Evolutionary conservation across 1,140 invertebrate species (phyloP).

Genomic region (Drosophila subpulchrella): DNA sequence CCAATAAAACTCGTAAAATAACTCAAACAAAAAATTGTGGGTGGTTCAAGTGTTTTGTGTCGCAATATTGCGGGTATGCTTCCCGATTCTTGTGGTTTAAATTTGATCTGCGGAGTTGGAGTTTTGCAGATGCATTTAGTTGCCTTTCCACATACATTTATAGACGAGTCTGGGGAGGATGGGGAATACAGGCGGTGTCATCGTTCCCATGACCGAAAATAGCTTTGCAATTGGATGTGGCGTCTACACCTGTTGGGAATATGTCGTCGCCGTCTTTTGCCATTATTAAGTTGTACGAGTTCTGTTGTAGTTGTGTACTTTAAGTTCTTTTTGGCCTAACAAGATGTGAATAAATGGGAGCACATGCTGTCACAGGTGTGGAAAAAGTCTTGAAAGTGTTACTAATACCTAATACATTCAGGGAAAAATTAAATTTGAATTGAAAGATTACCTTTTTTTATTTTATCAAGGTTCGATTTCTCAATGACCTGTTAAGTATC

Average conservation of each 20-base stretch:
- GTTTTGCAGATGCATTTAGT: slow-evolving; percentile 38
- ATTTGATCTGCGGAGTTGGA: slow-evolving; percentile 40
- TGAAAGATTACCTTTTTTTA: too few species aligned
- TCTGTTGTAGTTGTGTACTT: background rate
- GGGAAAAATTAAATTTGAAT: too few species aligned
- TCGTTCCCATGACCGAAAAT: slow-evolving; percentile 47
- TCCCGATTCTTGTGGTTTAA: slow-evolving; percentile 8
- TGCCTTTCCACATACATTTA: slow-evolving; percentile 55
- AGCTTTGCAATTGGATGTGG: slow-evolving; percentile 48
- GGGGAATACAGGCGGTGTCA: slow-evolving; percentile 1
- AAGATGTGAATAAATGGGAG: slow-evolving; percentile 1
- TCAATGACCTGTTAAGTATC: too few species aligned
- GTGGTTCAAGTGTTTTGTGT: slow-evolving; percentile 72
- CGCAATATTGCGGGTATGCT: slow-evolving; percentile 68
- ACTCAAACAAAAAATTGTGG: slow-evolving; percentile 67
- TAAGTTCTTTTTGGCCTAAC: background rate
- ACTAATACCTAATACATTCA: too few species aligned
- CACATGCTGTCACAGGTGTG: background rate
- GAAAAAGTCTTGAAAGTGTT: background rate
- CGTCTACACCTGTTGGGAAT: slow-evolving; percentile 75
- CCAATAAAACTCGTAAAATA: slow-evolving; percentile 83
- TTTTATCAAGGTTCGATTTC: too few species aligned
- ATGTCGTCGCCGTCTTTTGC: slow-evolving; percentile 43
- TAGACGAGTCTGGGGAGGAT: slow-evolving; percentile 29
- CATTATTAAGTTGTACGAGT: slow-evolving; percentile 24